These are phyloP conservation scores for Lysandra coridon DNA, from an alignment of 2,888 invertebrate species.

Conservation along the genomic window DNA sequence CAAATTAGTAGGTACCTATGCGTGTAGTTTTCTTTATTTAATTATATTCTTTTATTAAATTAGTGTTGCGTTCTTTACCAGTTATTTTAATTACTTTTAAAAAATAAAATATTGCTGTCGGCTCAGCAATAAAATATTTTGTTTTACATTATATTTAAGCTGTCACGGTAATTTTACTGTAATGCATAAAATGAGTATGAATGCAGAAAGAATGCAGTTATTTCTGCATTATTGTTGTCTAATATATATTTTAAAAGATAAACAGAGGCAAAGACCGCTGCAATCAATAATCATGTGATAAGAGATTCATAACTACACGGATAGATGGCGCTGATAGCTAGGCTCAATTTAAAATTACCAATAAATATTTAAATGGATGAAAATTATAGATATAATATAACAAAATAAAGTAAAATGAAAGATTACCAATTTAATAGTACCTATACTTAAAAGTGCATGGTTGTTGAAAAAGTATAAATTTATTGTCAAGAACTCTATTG, in stretches of 20 bases:
- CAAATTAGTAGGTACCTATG: background rate
- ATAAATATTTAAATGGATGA: background rate
- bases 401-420: background rate
- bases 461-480: background rate
- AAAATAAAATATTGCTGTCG: background rate
- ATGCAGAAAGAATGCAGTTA: background rate
- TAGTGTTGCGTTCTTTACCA: background rate
- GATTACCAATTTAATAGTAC: too few relatives aligned
- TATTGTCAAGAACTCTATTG: background rate
- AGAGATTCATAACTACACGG: background rate
- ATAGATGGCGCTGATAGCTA: conserved; percentile 5
- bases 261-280: background rate
- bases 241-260: background rate
- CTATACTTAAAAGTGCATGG: background rate
- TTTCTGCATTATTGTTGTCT: conserved; percentile 1
- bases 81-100: background rate
- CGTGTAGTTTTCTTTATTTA: background rate
- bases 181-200: background rate
- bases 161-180: background rate
- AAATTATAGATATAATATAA: background rate
- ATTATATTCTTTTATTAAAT: background rate
- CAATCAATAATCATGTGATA: conserved; percentile 28
- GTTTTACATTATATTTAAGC: background rate
- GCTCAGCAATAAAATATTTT: background rate
- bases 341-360: background rate